These are phyloP conservation scores for Odocoileus hemionus DNA, from an alignment of 2,113 vertebrate species.

Conservation along the genomic window DNA sequence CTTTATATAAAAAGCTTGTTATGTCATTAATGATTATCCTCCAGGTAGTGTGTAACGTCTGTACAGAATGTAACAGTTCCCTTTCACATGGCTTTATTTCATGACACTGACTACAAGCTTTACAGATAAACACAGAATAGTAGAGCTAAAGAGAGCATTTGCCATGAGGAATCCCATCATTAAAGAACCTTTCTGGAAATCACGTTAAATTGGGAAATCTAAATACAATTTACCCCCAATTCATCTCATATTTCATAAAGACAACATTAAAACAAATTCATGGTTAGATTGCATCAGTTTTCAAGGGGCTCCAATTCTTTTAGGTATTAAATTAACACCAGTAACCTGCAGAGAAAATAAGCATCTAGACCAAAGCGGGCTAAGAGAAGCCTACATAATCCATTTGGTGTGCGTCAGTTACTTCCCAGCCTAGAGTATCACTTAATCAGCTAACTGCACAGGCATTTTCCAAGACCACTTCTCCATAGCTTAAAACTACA, in stretches of 20 bases:
- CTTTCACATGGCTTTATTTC: not conserved
- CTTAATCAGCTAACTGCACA: not conserved
- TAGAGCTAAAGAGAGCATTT: not conserved
- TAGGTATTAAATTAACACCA: slow-evolving; percentile 2
- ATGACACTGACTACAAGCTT: not conserved
- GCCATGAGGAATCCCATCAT: not conserved
- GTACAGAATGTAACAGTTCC: not conserved
- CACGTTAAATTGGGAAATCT: not conserved
- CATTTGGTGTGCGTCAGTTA: not conserved
- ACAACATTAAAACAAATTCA: not conserved
- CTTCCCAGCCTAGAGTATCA: not conserved
- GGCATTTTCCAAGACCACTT: not conserved
- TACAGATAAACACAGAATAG: not conserved
- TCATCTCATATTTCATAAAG: not conserved
- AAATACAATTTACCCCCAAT: not conserved
- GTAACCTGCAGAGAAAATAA: not conserved
- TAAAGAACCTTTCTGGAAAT: not conserved
- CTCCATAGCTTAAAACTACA: not conserved
- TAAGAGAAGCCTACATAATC: not conserved
- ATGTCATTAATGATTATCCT: not conserved
- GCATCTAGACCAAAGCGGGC: not conserved
- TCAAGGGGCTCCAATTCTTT: not conserved
- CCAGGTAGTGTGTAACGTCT: not conserved
- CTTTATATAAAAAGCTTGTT: not conserved
- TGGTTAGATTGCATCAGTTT: not conserved